Evolutionary conservation across 1,140 invertebrate genomes (phyloP), one percentile per base, ranked within the genome.

Genomic region (Caenorhabditis remanei): DNA sequence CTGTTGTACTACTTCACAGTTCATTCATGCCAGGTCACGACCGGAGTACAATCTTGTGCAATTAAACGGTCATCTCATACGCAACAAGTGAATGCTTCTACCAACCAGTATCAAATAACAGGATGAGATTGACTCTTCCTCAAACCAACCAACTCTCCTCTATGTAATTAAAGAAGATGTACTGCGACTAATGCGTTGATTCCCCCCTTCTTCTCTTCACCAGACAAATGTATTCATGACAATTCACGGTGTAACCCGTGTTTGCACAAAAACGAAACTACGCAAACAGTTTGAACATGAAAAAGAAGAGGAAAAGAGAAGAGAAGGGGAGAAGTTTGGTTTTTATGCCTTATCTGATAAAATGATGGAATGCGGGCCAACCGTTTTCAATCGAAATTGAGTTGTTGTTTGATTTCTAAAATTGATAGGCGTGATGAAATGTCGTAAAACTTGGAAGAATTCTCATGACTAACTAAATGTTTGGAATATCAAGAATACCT

Each of bases 141-240:
- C 19, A n/a, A n/a, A n/a, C n/a, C n/a, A 58, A 58, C n/a, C 14
- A 32, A 32, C 32, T 32, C 21, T 63, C n/a, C n/a, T 71, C 9
- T 79, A 19, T 79, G 43, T 79, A 79, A 79, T 79, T n/a, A 50
- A 79, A 79, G 71, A 79, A 79, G 71, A 79, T 79, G 71, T 50
- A 79, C 71, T 6, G 8, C 40, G n/a, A 71, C 65, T 79, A 79
- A 79, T 79, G 46, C 71, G 71, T 79, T 79, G 71, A 79, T 79
- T 53, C 71, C 71, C 41, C 19, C 7, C 67, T 46, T 40, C 32
- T 65, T 9, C 7, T 40, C 61, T 71, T 24, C 41, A 19, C 24
- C 65, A n/a, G 50, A 32, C 5, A n/a, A 46, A 71, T 79, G 71
- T 79, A 79, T 79, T 79, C 71, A 79, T 79, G 71, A 79, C 71